Evolutionary conservation across 1,140 invertebrate species (phyloP), one percentile per base, ranked within the genome.

Genomic region (Bombus huntii): DNA sequence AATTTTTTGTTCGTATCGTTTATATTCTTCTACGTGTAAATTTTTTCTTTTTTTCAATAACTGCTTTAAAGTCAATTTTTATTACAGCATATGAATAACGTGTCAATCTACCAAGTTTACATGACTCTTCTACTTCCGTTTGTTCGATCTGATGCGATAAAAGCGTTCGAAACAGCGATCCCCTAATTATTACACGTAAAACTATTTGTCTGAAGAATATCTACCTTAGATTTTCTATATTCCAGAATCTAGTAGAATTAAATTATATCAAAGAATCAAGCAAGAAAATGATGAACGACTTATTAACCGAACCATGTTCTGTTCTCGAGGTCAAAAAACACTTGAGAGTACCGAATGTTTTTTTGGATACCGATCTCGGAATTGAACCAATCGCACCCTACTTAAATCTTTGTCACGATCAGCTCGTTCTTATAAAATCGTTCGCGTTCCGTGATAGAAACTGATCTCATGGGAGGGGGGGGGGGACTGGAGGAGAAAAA

Each of bases 341-440:
- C 10, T 25, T 9, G 28, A 13, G n/a, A 37, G 13, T 9, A 9
- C 1, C 62, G 3, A 28, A 28, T 37, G 31, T 25, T 10, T 15
- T 47, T 12, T 70, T 8, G 13, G 34, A 18, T 22, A 18, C 6
- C n/a, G 10, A 22, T 4, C 9, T 62, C 75, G 18, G n/a, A 47
- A 44, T 6, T 2, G 13, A 47, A 42, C 37, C 65, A 59, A 72
- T 81, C 47, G 22, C 42, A n/a, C 0, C 13, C 18, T 28, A 10
- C 31, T 75, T 75, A 39, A 82, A 47, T 6, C 72, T n/a, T 18
- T 44, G 71, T 66, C 72, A 34, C n/a, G 72, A 72, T 76, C 74
- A 31, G 0, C 25, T n/a, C 25, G 34, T 74, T 34, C 15, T 37
- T 37, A 39, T 72, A 81, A 73, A 81, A 73, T 73, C 25, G 37